Evolutionary conservation across 2,113 vertebrate genomes (phyloP), one percentile per base, ranked within the genome.

Genomic region (Nothocercus julius): DNA sequence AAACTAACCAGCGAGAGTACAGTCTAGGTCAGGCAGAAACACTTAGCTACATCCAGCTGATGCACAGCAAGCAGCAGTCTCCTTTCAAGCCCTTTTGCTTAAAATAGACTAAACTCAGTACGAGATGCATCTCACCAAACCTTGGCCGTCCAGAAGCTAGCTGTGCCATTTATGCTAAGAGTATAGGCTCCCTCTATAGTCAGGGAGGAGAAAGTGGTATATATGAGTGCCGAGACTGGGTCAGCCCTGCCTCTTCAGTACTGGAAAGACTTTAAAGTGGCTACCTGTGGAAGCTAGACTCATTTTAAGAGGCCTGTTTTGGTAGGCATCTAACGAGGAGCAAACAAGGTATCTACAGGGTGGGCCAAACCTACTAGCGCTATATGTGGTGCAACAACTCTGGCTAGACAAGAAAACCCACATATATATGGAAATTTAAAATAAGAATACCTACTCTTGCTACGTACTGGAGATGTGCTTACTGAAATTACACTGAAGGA

Each of bases 1-100:
- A 76, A 76, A 49, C 89, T 80, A 85, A 89, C 79, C 38, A 81
- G 51, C 28, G 73, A 64, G 38, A 59, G 49, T 7, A 82, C 67
- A 56, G 87, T 21, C 58, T 47, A 79, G 78, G 63, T 79, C 91
- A 70, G 49, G 21, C 69, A 75, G 70, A 62, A 85, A 76, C 36
- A 58, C 19, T 59, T 64, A 18, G 45, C 49, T 66, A 62, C 5
- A 40, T 61, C 38, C 54, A 85, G 66, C 58, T 92, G 81, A 93
- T 70, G 62, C 6, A 25, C 40, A 53, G 28, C 17, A 28, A 89
- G 7, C 42, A 44, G 3, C 17, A 59, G 51, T 32, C 24, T 30
- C 27, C 36, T 77, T 88, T 76, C 53, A 89, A 81, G 27, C 56
- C 58, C 34, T 86, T 72, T 72, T 69, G 42, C 27, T 76, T 64